phyloP scores from a whole-genome alignment of 2,113 vertebrate genomes.

The Lepisosteus oculatus region DNA sequence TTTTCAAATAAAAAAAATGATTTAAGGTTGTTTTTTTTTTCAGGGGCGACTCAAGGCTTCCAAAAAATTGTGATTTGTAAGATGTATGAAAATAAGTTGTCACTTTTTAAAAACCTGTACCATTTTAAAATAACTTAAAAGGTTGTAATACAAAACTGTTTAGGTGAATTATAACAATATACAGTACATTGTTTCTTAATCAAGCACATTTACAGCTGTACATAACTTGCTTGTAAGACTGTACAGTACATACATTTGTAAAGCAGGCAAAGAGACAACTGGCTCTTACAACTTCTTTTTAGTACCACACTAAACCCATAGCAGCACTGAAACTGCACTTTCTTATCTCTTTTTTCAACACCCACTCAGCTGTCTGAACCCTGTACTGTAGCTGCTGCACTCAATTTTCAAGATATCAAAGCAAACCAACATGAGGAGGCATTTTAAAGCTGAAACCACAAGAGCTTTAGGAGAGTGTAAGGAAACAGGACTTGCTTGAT shows the following conservation, averaged over 20 bases:
- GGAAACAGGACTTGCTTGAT: neutral
- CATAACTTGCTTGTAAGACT: too few relatives aligned
- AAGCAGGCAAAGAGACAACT: conserved; percentile 29
- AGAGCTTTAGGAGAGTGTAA: neutral
- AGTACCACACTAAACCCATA: conserved; percentile 29
- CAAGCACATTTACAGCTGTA: conserved; percentile 20
- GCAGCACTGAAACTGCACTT: conserved; percentile 37
- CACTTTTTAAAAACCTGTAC: conserved; percentile 28
- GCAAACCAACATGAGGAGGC: neutral
- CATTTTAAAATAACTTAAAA: conserved; percentile 38
- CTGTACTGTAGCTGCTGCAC: neutral
- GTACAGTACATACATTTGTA: conserved; percentile 26
- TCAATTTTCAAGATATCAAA: conserved; percentile 5
- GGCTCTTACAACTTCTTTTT: conserved; percentile 41
- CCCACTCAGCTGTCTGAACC: too few relatives aligned
- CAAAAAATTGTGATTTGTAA: too few relatives aligned
- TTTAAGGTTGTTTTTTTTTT: too few relatives aligned
- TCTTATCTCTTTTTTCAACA: conserved; percentile 26
- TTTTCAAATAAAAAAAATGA: too few relatives aligned
- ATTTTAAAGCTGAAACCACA: neutral
- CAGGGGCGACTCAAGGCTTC: too few relatives aligned
- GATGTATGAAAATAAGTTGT: neutral
- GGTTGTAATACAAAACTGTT: conserved; percentile 34
- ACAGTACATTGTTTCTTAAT: conserved; percentile 38
- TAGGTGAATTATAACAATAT: conserved; percentile 10